Conservation (phyloP, 2,888 invertebrate genomes). For the Eremobia ochroleuca region DNA sequence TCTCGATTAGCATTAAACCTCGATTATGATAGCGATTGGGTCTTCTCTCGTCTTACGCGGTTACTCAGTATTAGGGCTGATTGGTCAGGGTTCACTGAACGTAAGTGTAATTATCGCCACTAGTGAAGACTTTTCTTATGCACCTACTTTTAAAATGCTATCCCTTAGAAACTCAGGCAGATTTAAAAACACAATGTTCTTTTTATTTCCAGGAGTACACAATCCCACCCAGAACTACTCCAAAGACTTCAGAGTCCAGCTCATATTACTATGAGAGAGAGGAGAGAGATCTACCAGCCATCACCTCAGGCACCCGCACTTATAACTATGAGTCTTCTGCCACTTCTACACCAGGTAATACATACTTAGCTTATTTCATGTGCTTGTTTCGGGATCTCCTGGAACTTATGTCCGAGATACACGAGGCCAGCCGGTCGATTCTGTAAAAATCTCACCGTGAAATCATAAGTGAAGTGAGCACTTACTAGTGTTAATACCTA, state of each 20-base stretch:
- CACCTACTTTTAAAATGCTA: background rate
- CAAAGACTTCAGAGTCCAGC: constrained; percentile 82
- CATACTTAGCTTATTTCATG: background rate
- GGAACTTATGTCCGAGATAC: background rate
- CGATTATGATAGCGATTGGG: background rate
- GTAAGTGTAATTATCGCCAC: background rate
- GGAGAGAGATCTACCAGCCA: constrained; percentile 84
- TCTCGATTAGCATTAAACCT: background rate
- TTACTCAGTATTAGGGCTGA: background rate
- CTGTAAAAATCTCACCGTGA: too few relatives aligned
- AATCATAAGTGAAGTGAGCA: too few relatives aligned
- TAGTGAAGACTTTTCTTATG: background rate
- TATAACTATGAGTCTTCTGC: constrained; percentile 85
- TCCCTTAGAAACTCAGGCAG: background rate
- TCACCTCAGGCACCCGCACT: constrained; percentile 81
- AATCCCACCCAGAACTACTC: constrained; percentile 81
- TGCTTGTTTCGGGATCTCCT: background rate
- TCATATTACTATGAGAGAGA: constrained; percentile 86
- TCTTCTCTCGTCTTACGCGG: background rate
- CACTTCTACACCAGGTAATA: constrained; percentile 82
- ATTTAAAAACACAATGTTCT: background rate
- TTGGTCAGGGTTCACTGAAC: background rate
- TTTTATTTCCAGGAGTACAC: constrained; percentile 84
- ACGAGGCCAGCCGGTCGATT: too few relatives aligned
- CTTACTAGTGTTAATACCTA: too few relatives aligned